These are phyloP conservation scores for Drosophila prostipennis DNA, from an alignment of 2,888 invertebrate genomes.

Conservation along the genomic window DNA sequence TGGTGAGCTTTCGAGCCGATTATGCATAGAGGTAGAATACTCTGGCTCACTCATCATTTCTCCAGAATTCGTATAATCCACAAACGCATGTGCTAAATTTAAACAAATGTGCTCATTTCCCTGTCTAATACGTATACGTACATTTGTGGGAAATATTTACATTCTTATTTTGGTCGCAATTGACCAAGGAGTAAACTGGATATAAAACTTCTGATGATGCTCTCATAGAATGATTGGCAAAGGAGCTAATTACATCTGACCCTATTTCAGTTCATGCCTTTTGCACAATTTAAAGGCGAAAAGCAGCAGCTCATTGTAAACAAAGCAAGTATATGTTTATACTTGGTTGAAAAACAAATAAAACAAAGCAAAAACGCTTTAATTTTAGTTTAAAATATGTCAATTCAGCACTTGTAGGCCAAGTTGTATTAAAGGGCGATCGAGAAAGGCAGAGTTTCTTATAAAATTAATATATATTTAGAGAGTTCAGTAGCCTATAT, in stretches of 20 bases:
- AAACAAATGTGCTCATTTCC: conserved; percentile 64
- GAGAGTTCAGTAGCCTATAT: not conserved
- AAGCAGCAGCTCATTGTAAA: conserved; percentile 22
- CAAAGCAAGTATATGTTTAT: conserved; percentile 28
- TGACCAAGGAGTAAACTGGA: conserved; percentile 14
- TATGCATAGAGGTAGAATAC: conserved; percentile 6
- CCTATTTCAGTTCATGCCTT: conserved; percentile 21
- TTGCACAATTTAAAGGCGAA: conserved; percentile 17
- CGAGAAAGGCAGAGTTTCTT: not conserved
- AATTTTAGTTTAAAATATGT: conserved; percentile 23
- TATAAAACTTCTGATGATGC: conserved; percentile 5
- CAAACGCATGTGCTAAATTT: conserved; percentile 73
- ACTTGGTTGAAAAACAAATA: conserved; percentile 22
- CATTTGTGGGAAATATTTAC: conserved; percentile 9
- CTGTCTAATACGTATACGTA: conserved; percentile 2
- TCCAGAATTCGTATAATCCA: conserved; percentile 62
- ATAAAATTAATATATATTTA: not conserved
- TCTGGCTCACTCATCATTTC: conserved; percentile 20
- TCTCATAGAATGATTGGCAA: not conserved
- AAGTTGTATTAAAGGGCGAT: not conserved
- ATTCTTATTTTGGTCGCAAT: conserved; percentile 8
- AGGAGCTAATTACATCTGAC: conserved; percentile 14
- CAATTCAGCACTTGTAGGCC: conserved; percentile 9
- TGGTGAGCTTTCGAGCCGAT: not conserved
- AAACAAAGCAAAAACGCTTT: conserved; percentile 16